Evolutionary conservation across 2,888 invertebrate genomes (phyloP).

Genomic region (Heliconius sara): DNA sequence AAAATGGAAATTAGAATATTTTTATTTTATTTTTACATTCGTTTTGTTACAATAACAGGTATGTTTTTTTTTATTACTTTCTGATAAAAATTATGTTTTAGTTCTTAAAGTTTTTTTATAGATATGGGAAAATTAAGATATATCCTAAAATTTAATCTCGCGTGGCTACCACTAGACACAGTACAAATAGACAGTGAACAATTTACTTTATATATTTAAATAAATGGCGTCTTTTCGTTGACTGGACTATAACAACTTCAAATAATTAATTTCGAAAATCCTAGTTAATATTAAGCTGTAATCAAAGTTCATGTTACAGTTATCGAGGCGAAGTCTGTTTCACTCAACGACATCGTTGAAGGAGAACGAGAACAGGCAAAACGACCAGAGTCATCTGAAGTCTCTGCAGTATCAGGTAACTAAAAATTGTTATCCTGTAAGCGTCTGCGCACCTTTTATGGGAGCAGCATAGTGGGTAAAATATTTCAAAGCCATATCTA

Average conservation of each 20-base stretch:
- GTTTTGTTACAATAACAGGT: slow-evolving; percentile 61
- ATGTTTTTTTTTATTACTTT: slow-evolving; percentile 47
- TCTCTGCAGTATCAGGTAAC: slow-evolving; percentile 34
- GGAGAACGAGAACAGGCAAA: slow-evolving; percentile 58
- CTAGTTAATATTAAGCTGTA: neutral
- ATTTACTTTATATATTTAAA: too few species aligned
- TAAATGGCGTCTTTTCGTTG: neutral
- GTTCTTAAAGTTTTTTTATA: neutral
- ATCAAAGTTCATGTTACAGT: slow-evolving; percentile 54
- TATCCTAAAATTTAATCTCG: neutral
- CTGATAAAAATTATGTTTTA: neutral
- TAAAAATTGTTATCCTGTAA: neutral
- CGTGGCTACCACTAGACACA: too few species aligned
- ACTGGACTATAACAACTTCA: neutral
- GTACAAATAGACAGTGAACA: too few species aligned
- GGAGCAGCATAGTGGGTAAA: too few species aligned
- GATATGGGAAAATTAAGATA: too few species aligned
- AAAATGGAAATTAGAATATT: slow-evolving; percentile 74
- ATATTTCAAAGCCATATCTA: too few species aligned
- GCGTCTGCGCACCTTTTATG: too few species aligned
- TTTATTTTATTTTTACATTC: slow-evolving; percentile 63
- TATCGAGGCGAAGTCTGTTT: slow-evolving; percentile 67
- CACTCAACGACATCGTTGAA: slow-evolving; percentile 70
- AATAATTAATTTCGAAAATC: neutral
- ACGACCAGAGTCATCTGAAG: slow-evolving; percentile 20